phyloP scores from a whole-genome alignment of 2,888 invertebrate species.

The Papilio demoleus region DNA sequence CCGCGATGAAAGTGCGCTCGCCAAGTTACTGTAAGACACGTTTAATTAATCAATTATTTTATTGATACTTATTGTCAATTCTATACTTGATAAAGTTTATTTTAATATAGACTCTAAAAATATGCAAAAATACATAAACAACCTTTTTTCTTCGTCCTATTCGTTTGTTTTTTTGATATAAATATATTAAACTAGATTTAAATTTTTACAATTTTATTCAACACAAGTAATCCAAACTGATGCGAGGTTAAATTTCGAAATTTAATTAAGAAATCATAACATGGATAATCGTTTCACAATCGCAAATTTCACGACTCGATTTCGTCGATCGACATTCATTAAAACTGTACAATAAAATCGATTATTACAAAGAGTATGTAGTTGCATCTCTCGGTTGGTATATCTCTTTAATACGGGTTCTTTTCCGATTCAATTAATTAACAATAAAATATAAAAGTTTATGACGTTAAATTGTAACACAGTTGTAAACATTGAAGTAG shows the following conservation, averaged over 20 bases:
- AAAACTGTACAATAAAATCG: constrained; percentile 2
- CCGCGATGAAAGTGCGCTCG: constrained; percentile 26
- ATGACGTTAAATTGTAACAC: constrained; percentile 77
- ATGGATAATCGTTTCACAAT: neutral
- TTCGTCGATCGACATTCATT: constrained; percentile 23
- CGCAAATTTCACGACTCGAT: neutral
- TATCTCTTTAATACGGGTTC: constrained; percentile 19
- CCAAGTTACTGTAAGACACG: constrained; percentile 25
- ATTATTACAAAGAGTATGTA: constrained; percentile 1
- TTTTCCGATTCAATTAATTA: constrained; percentile 62
- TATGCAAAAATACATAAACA: too few relatives aligned
- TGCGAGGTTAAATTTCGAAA: constrained; percentile 1
- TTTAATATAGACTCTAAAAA: too few relatives aligned
- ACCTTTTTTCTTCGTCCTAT: too few relatives aligned
- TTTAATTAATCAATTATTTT: constrained; percentile 10
- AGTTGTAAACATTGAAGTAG: constrained; percentile 77
- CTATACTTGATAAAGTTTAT: too few relatives aligned
- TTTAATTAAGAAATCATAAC: neutral
- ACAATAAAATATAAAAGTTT: constrained; percentile 74
- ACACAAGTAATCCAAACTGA: neutral
- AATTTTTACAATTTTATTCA: too few relatives aligned
- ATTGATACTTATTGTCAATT: neutral
- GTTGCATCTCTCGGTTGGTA: constrained; percentile 46
- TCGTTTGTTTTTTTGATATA: too few relatives aligned
- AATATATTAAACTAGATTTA: too few relatives aligned